These are phyloP conservation scores for Brevipalpus yothersi DNA, from an alignment of 1,140 invertebrate genomes.

Conservation along the genomic window DNA sequence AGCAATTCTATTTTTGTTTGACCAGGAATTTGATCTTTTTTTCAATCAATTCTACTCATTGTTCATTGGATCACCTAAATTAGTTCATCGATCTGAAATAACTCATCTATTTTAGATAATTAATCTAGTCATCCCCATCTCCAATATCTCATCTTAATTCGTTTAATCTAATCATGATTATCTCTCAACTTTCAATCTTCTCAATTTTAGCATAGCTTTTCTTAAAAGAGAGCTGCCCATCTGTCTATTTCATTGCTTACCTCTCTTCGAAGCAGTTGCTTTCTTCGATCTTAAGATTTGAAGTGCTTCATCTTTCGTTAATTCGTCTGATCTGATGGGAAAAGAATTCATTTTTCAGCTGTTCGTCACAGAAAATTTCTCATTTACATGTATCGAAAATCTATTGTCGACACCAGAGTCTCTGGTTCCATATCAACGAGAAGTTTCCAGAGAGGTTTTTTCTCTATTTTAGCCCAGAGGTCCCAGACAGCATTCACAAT, in stretches of 20 bases:
- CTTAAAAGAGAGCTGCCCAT: neutral
- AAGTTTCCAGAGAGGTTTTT: slow-evolving; percentile 65
- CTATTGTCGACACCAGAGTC: slow-evolving; percentile 50
- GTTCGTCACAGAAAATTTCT: neutral
- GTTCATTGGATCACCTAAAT: too few species aligned
- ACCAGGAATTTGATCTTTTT: neutral
- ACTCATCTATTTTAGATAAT: too few species aligned
- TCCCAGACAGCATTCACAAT: slow-evolving; percentile 76
- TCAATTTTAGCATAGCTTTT: neutral
- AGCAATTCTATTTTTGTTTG: neutral
- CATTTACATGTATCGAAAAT: slow-evolving; percentile 54
- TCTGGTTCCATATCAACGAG: slow-evolving; percentile 56
- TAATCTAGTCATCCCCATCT: too few species aligned
- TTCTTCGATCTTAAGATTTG: slow-evolving; percentile 33
- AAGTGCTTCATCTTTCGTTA: slow-evolving; percentile 55
- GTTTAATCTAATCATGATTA: too few species aligned
- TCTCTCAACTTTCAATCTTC: too few species aligned
- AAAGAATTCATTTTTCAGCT: slow-evolving; percentile 4
- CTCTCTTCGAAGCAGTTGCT: slow-evolving; percentile 27
- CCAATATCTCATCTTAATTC: too few species aligned
- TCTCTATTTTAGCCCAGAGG: slow-evolving; percentile 54
- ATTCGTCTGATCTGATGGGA: slow-evolving; percentile 39
- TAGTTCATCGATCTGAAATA: too few species aligned
- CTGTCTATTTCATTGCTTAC: neutral
- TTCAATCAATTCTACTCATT: too few species aligned